Evolutionary conservation across 2,797 vertebrate genomes (phyloP), one percentile per base, ranked within the genome.

Genomic region (Spea hammondii): DNA sequence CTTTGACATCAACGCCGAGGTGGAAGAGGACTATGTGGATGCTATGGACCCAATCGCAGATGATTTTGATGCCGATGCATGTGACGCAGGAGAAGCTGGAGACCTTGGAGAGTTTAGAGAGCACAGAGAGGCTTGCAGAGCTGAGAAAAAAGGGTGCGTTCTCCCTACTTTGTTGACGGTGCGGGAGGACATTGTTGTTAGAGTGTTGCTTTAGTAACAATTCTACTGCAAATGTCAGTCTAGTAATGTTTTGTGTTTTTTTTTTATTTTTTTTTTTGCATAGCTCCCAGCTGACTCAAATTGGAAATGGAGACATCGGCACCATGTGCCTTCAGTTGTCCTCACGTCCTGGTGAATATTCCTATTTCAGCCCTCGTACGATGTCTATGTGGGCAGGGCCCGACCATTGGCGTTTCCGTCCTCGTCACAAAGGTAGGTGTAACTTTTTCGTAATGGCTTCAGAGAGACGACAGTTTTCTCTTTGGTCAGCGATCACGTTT

Each of bases 321-420:
- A 91, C 91, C 12, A 93, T 98, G 95, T 96, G 95, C 84, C 89
- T 92, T 59, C 94, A 96, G 83, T 86, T 99, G 62, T 99, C 97
- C 6, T 89, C 92, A 84, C 90, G 95, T 54, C 95, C 97, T 48
- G 92, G 97, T 69, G 97, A 99, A 76, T 99, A 99, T 70, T 99
- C 97, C 4, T 99, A 99, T 89, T 99, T 99, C 88, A 99, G 97
- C 85, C 97, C 97, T 44, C 92, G 90, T 13, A 95, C 91, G 2
- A 96, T 99, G 92, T 93, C 95, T 0, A 92, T 95, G 45, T 98
- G 97, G 97, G 96, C 95, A 0, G 97, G 97, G 53, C 97, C 97
- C 0, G 94, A 96, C 8, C 97, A 98, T 90, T 99, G 97, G 97
- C 93, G 94, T 69, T 98, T 98, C 88, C 95, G 92, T 84, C 95